Conservation (phyloP, 2,113 vertebrate species). For the Balaeniceps rex region DNA sequence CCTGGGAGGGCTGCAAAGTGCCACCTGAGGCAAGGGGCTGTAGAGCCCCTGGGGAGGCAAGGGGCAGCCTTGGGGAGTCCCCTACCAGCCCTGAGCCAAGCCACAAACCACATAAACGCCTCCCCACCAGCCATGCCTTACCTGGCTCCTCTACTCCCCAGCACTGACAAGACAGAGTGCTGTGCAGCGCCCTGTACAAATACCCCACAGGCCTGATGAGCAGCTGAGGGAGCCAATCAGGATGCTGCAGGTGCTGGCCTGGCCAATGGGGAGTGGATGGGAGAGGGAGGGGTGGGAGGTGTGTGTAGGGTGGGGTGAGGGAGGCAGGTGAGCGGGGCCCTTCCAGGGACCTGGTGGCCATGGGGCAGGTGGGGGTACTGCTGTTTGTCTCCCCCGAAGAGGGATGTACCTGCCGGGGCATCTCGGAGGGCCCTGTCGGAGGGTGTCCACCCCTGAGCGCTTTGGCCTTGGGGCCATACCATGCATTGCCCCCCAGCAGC, state of each 20-base stretch:
- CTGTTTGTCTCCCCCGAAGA: background rate
- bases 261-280: background rate
- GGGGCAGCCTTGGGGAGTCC: too few species aligned
- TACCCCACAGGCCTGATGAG: background rate
- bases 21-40: accelerated
- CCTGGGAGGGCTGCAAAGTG: background rate
- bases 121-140: background rate
- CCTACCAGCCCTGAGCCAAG: accelerated
- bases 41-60: too few species aligned
- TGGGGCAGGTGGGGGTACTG: background rate
- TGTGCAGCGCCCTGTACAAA: background rate
- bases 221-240: background rate
- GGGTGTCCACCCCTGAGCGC: accelerated
- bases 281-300: background rate
- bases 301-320: background rate
- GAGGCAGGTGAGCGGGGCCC: background rate
- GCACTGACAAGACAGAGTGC: accelerated
- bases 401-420: accelerated
- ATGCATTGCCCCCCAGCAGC: background rate
- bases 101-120: accelerated
- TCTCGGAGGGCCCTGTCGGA: accelerated
- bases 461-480: background rate
- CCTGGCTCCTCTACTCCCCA: background rate
- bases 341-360: background rate
- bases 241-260: background rate